Evolutionary conservation across 2,888 invertebrate genomes (phyloP), one percentile per base, ranked within the genome.

Genomic region (Norana najaformis): DNA sequence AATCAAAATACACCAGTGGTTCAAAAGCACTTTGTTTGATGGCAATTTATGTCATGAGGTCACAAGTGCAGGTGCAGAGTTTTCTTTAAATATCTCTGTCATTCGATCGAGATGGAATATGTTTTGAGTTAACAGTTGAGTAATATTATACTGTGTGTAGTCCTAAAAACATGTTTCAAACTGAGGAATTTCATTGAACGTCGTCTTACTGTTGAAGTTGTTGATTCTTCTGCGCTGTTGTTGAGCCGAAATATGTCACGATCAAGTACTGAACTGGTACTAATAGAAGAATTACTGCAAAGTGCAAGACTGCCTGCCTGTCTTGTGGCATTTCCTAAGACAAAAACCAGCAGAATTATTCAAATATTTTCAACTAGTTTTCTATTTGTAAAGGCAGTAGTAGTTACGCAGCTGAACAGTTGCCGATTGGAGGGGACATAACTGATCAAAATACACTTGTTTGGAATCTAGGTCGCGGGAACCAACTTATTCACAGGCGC

Each of bases 191-290:
- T 30, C 69, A n/a, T 13, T n/a, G n/a, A n/a, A n/a, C n/a, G n/a
- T 69, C 30, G 20, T 88, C 92, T 92, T 92, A 94, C 94, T 92
- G 93, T 90, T 91, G 93, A 18, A 94, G 92, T 35, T 93, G 93
- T 90, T 92, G 92, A 82, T 92, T 92, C 90, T 94, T 93, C 47
- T 91, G 90, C 5, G 53, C 41, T 82, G 91, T 93, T 89, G 93
- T 92, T 2, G 93, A 92, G n/a, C 92, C 90, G 88, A 93, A 92
- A 90, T 94, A 93, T 53, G 92, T 93, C 20, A 94, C 93, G 39
- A 95, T 92, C 20, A 95, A 91, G 92, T 94, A 95, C 93, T 95
- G 95, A 30, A 93, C 93, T 20, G 95, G 95, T 20, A 95, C 93
- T 37, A 94, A 94, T 37, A 95, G 90, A 23, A 95, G 91, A 38